Evolutionary conservation across 1,140 invertebrate species (phyloP), one percentile per base, ranked within the genome.

Genomic region (Teleogryllus occipitalis): DNA sequence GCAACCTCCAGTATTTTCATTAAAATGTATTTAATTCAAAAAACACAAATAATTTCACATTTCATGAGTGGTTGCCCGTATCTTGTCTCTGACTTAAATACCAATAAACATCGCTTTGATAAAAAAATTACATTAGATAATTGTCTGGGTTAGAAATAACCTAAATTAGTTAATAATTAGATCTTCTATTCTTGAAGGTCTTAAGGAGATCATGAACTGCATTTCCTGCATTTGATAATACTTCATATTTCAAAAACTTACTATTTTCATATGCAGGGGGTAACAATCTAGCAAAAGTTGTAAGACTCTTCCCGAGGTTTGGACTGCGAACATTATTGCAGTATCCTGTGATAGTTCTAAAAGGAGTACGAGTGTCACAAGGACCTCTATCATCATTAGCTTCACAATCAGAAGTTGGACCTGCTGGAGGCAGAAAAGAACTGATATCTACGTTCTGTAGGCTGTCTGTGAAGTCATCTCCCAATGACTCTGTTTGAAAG

Each of bases 251-350:
- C 27, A 39, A 39, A 39, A 39, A 39, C 83, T 84, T 84, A 87
- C 95, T 95, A 85, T 98, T 96, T 86, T 97, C 95, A 85, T 98
- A 98, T 15, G 90, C 91, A 5, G 96, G 92, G 0, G 95, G 94
- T 74, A 97, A 84, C 75, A 98, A 87, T 82, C 97, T 90, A 0
- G 95, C 92, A 85, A 98, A 97, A 0, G 95, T 94, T 0, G 94
- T 95, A 80, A 96, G 87, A 82, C 93, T 93, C 84, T 95, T 95
- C 7, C 95, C 97, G 81, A 93, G 91, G 80, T 90, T 92, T 0
- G 96, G 96, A 83, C 96, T 94, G 14, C 93, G 89, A 8, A 98
- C 85, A 85, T 98, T 98, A 84, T 98, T 98, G 83, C 97, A 98
- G 82, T 96, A 92, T 7, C 96, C 97, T 0, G 93, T 94, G 49